These are phyloP conservation scores for Chitala chitala DNA, from an alignment of 2,113 vertebrate species.

Conservation along the genomic window DNA sequence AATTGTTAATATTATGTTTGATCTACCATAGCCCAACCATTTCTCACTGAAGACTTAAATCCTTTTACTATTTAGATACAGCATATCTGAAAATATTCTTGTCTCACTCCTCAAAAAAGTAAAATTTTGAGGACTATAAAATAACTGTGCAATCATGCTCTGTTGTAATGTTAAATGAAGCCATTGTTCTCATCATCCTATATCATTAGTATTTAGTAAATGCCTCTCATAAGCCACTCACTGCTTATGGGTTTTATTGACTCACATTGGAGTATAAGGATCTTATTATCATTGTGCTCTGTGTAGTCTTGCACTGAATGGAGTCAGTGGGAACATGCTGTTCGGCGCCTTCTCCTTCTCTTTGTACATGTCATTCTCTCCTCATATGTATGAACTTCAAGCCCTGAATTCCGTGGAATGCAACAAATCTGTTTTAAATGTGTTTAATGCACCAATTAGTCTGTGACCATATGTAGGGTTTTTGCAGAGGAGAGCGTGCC, in stretches of 20 bases:
- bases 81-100: not conserved
- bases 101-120: not conserved
- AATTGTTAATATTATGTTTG: no score
- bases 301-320: not conserved
- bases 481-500: not conserved
- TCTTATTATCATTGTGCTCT: not conserved
- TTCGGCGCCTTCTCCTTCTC: not conserved
- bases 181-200: not conserved
- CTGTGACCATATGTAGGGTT: not conserved
- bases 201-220: not conserved
- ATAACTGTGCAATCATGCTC: no score
- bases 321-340: not conserved
- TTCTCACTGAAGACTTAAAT: no score
- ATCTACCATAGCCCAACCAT: no score
- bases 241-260: not conserved
- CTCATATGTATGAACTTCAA: no score
- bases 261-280: not conserved
- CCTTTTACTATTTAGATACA: no score
- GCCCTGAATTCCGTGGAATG: not conserved
- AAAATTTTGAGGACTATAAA: no score
- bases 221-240: not conserved
- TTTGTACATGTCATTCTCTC: not conserved
- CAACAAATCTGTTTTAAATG: not conserved
- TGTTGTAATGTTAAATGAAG: not conserved
- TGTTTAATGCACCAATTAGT: constrained; percentile 5